phyloP scores from a whole-genome alignment of 2,797 vertebrate genomes.

The Poecile montanus region DNA sequence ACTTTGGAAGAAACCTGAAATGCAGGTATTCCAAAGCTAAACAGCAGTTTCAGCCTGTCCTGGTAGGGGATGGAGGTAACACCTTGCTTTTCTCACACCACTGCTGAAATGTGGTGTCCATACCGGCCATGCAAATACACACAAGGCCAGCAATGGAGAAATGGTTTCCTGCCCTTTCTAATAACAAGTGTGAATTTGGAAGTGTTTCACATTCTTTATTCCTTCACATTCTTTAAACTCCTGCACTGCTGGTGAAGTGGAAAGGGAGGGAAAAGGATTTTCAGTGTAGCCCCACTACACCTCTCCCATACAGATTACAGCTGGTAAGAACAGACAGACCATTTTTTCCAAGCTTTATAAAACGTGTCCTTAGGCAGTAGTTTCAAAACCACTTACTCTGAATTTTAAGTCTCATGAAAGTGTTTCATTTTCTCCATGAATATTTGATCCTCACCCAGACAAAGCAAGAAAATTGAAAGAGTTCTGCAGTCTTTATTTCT shows the following conservation, averaged over 20 bases:
- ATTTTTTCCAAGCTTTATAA: background rate
- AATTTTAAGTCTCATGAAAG: slow-evolving; percentile 10
- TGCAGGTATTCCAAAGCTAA: background rate
- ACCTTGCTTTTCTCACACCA: background rate
- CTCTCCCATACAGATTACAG: background rate
- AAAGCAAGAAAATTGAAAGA: background rate
- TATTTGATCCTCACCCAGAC: background rate
- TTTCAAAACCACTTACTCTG: background rate
- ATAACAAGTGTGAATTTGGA: background rate
- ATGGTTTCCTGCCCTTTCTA: background rate
- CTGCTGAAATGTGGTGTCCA: background rate
- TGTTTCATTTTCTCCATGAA: background rate
- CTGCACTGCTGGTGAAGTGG: background rate
- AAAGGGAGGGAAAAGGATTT: background rate
- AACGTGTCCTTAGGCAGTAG: background rate
- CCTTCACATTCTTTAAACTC: background rate
- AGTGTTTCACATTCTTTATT: background rate
- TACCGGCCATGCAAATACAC: background rate
- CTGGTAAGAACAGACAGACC: background rate
- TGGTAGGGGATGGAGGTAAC: background rate
- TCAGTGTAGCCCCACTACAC: background rate
- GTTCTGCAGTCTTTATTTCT: background rate
- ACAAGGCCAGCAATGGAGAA: background rate
- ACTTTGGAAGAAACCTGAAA: background rate
- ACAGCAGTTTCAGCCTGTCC: background rate